These are phyloP conservation scores for Limnephilus auricula DNA, from an alignment of 2,888 invertebrate genomes.

Conservation along the genomic window DNA sequence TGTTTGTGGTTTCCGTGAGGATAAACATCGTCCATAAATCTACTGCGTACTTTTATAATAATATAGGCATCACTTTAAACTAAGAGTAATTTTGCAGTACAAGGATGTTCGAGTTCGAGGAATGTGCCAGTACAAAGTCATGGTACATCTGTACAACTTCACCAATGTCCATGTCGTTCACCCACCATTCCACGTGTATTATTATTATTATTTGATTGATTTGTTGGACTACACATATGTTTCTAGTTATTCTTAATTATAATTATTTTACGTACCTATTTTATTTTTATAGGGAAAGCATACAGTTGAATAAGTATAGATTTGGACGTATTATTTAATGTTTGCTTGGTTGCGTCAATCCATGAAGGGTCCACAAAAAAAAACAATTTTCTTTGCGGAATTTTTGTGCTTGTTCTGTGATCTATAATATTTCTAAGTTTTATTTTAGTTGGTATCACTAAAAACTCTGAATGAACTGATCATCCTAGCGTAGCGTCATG, in stretches of 20 bases:
- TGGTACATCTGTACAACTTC: not conserved
- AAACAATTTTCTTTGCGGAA: no score
- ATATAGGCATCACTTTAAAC: not conserved
- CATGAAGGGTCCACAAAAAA: no score
- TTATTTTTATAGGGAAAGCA: no score
- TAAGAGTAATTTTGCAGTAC: not conserved
- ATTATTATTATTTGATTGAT: not conserved
- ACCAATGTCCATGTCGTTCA: not conserved
- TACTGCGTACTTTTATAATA: not conserved
- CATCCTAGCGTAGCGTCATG: not conserved
- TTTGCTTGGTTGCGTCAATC: no score
- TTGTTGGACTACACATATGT: not conserved
- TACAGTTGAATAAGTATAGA: no score
- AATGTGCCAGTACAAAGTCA: not conserved
- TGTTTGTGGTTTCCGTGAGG: not conserved
- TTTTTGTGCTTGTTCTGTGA: not conserved
- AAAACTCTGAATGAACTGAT: not conserved
- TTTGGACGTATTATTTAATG: no score
- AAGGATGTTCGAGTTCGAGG: not conserved
- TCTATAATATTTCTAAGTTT: not conserved
- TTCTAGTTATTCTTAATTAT: no score
- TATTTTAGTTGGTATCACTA: not conserved
- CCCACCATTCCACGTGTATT: not conserved
- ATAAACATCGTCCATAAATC: not conserved
- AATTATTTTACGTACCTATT: no score